phyloP scores from a whole-genome alignment of 2,797 vertebrate species.

The Centropyge bicolor region DNA sequence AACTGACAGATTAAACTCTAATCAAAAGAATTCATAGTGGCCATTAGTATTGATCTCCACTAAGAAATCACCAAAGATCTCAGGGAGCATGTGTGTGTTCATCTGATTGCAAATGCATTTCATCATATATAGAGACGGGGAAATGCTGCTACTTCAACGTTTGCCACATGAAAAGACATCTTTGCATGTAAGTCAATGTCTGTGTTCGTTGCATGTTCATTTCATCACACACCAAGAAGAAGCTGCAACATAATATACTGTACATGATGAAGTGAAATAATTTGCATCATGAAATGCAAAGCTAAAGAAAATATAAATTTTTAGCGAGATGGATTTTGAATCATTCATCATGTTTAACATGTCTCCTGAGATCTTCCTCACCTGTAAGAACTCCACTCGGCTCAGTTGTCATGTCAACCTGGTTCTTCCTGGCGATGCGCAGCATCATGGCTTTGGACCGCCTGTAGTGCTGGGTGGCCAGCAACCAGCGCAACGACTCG shows the following conservation, averaged over 20 bases:
- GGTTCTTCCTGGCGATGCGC: conserved; percentile 90
- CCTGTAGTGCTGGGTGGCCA: conserved; percentile 96
- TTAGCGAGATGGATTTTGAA: not conserved
- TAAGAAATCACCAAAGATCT: not conserved
- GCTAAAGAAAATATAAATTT: not conserved
- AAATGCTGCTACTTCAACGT: not conserved
- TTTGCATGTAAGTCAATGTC: conserved; percentile 6
- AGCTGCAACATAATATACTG: conserved; percentile 12
- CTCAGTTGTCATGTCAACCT: conserved; percentile 86
- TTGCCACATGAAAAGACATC: not conserved
- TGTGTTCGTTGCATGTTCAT: conserved; percentile 42
- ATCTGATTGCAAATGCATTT: conserved; percentile 45
- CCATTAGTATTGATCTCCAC: not conserved
- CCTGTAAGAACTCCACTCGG: conserved; percentile 91
- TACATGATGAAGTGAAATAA: conserved; percentile 3
- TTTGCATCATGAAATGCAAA: conserved; percentile 12
- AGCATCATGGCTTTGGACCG: conserved; percentile 93
- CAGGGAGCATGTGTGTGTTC: not conserved
- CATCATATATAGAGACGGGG: conserved; percentile 32
- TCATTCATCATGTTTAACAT: not conserved
- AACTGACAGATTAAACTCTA: not conserved
- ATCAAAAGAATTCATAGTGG: not conserved
- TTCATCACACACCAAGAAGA: conserved; percentile 55
- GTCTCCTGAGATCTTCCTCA: conserved; percentile 73
- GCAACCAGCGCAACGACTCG: conserved; percentile 96